Percentiles rank a stretch among this genome's conserved stretches.
phyloP scores from a whole-genome alignment of 2,797 vertebrate species.

The Alectoris magna region DNA sequence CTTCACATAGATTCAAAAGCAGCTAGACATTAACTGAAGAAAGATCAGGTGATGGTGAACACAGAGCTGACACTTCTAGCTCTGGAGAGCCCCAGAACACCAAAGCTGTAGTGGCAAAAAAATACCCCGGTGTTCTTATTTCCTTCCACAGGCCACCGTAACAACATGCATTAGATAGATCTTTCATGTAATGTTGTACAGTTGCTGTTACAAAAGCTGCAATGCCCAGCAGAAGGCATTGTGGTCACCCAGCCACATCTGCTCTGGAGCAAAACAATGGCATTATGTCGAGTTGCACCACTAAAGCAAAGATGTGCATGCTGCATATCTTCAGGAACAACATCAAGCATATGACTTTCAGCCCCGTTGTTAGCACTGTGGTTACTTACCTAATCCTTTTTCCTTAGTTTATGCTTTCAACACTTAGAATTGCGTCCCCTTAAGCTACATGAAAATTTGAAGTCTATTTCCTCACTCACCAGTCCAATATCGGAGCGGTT shows the following conservation, averaged over 20 bases:
- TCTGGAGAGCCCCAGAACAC: background rate
- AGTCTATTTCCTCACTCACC: slow-evolving; percentile 79
- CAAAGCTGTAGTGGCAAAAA: background rate
- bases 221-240: background rate
- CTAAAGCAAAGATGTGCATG: background rate
- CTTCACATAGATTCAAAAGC: background rate
- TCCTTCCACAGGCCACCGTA: background rate
- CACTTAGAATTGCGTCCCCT: background rate
- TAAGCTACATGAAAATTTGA: background rate
- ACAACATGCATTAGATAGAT: background rate
- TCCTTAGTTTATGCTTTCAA: background rate
- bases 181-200: background rate
- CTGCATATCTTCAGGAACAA: background rate
- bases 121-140: background rate
- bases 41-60: background rate
- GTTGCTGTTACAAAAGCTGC: slow-evolving; percentile 8
- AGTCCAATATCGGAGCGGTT: slow-evolving; percentile 94
- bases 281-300: background rate
- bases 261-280: background rate
- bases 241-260: background rate
- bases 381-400: background rate
- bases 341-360: fast-evolving
- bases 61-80: background rate
- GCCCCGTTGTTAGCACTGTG: background rate
- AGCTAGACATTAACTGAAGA: background rate